These are phyloP conservation scores for Poeciliopsis paucimaculata DNA, from an alignment of 2,797 vertebrate species.

Conservation along the genomic window DNA sequence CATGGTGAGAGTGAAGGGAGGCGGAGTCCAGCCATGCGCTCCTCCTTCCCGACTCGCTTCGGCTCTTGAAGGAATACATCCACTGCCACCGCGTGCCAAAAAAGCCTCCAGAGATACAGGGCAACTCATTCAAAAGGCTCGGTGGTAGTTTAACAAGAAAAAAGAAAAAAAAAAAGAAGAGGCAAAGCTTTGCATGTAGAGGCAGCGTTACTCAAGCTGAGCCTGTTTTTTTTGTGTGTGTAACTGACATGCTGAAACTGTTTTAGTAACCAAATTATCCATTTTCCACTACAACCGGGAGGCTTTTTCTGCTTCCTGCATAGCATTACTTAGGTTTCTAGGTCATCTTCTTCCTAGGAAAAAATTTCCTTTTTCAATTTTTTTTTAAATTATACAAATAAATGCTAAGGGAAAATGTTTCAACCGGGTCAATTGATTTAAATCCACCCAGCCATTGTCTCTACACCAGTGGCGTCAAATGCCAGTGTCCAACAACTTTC, in stretches of 20 bases:
- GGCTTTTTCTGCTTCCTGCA: background rate
- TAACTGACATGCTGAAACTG: background rate
- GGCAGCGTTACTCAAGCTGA: background rate
- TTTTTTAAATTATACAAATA: background rate
- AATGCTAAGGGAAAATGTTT: background rate
- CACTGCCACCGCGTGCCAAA: slow-evolving; percentile 8
- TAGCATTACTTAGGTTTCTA: background rate
- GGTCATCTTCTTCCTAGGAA: background rate
- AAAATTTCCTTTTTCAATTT: background rate
- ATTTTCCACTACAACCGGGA: background rate
- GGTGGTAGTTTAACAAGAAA: slow-evolving; percentile 10
- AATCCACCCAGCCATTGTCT: background rate
- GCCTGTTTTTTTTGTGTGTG: background rate
- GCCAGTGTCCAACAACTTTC: too few species aligned
- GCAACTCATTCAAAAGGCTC: slow-evolving; percentile 7
- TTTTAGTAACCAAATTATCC: background rate
- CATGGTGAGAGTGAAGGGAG: slow-evolving; percentile 40
- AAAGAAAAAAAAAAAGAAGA: background rate
- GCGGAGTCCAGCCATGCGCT: slow-evolving; percentile 43
- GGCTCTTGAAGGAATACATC: slow-evolving; percentile 4
- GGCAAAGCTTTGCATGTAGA: slow-evolving; percentile 3
- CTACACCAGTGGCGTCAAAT: too few species aligned
- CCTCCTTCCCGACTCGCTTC: background rate
- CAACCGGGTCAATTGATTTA: background rate
- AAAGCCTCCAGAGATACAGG: background rate